phyloP scores from a whole-genome alignment of 2,888 invertebrate species.

The Mystacides longicornis region DNA sequence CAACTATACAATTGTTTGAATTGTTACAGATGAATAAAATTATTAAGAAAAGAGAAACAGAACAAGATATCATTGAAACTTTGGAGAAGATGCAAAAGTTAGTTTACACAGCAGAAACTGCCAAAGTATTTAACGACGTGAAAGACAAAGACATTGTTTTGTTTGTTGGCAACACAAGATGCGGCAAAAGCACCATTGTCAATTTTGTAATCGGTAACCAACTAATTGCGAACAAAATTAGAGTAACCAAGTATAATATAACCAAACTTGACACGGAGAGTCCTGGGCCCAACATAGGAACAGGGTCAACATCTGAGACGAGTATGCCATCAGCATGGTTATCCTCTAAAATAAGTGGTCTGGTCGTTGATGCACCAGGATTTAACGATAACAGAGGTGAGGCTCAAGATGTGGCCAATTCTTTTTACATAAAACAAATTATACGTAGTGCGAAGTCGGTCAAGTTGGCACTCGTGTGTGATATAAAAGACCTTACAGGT shows the following conservation, averaged over 20 bases:
- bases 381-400: background rate
- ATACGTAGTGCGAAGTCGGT: background rate
- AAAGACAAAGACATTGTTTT: background rate
- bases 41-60: background rate
- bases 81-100: background rate
- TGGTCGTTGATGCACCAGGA: background rate
- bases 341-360: background rate
- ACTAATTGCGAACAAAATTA: background rate
- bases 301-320: background rate
- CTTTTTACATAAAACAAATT: background rate
- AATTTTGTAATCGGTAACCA: background rate
- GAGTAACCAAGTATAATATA: background rate
- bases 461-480: background rate
- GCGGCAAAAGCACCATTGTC: background rate
- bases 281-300: background rate
- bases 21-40: background rate
- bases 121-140: background rate
- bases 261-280: background rate
- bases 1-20: too few relatives aligned
- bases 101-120: background rate
- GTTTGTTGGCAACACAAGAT: background rate
- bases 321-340: background rate
- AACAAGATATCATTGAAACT: background rate
- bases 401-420: background rate
- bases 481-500: background rate